These are phyloP conservation scores for Pegea sp. DNA, from an alignment of 23 tunicate species.

Conservation along the genomic window DNA sequence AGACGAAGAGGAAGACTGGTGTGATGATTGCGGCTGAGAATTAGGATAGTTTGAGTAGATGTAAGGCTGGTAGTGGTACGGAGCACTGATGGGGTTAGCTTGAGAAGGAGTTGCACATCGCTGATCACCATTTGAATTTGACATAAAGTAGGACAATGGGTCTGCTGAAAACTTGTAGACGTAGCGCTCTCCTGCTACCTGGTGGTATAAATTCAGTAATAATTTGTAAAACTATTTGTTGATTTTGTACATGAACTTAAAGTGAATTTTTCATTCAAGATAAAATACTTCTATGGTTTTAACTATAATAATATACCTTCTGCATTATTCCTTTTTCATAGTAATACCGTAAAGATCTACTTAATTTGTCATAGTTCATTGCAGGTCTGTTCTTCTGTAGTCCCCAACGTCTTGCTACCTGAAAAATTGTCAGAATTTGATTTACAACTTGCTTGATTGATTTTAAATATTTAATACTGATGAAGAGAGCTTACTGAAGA, in stretches of 20 bases:
- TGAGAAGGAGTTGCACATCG: too few relatives aligned
- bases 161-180: slow-evolving; percentile 94
- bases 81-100: too few relatives aligned
- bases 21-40: too few relatives aligned
- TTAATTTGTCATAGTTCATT: slow-evolving; percentile 96
- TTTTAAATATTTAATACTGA: too few relatives aligned
- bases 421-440: too few relatives aligned
- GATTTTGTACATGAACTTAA: not conserved
- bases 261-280: not conserved
- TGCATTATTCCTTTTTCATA: slow-evolving; percentile 96
- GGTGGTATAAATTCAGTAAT: not conserved
- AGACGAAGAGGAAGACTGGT: too few relatives aligned
- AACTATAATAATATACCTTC: slow-evolving; percentile 20
- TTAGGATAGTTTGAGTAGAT: too few relatives aligned
- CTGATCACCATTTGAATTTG: too few relatives aligned
- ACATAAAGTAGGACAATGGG: too few relatives aligned
- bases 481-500: too few relatives aligned
- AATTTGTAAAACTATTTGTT: not conserved
- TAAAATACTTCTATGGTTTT: not conserved
- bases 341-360: slow-evolving; percentile 82
- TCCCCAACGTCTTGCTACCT: slow-evolving; percentile 97
- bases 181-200: slow-evolving; percentile 95
- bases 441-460: too few relatives aligned
- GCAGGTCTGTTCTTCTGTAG: slow-evolving; percentile 90
- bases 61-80: too few relatives aligned